Percentiles rank a stretch among this genome's conserved stretches.
Evolutionary conservation across 2,888 invertebrate genomes (phyloP).

Genomic region (Cordilura impudica): DNA sequence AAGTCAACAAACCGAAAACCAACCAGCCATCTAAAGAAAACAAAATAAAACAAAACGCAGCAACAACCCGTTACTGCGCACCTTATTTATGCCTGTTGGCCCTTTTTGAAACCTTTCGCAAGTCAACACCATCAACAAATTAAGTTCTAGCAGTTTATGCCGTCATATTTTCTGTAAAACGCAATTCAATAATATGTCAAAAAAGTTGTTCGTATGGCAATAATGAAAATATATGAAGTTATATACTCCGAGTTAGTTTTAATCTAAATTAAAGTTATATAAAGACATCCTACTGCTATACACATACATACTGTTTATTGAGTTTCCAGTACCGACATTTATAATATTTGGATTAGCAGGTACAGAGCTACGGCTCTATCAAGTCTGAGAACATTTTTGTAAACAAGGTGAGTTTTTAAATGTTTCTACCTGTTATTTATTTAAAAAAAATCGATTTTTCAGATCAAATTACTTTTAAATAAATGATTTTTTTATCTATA

Average conservation of each 20-base stretch:
- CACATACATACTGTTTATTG: too few species aligned
- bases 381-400: background rate
- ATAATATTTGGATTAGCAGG: background rate
- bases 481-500: too few species aligned
- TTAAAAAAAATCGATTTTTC: too few species aligned
- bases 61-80: conserved; percentile 3
- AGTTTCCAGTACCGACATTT: too few species aligned
- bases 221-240: too few species aligned
- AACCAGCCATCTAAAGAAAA: conserved; percentile 19
- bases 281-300: background rate
- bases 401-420: background rate
- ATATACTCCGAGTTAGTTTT: too few species aligned
- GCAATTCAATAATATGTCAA: background rate
- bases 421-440: too few species aligned
- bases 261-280: background rate
- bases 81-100: conserved; percentile 19
- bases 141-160: background rate
- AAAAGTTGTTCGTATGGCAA: background rate
- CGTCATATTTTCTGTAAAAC: background rate
- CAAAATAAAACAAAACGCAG: background rate
- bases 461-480: too few species aligned
- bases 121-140: background rate
- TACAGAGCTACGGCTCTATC: background rate
- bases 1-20: conserved; percentile 52
- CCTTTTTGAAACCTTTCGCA: conserved; percentile 26